phyloP scores from a whole-genome alignment of 2,888 invertebrate species.

The Drosophila suboccidentalis region DNA sequence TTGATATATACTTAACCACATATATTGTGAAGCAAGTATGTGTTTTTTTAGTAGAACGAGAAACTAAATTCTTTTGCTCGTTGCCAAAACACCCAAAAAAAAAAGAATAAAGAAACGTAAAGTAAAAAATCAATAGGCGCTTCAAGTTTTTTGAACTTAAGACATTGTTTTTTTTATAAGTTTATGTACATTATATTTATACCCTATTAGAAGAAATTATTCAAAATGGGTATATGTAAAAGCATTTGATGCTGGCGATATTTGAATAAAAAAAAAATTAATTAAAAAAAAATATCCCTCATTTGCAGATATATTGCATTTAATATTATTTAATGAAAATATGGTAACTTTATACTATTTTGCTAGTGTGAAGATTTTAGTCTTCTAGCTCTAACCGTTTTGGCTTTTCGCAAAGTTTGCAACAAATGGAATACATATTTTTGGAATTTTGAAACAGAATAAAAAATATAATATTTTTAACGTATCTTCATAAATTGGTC shows the following conservation, averaged over 20 bases:
- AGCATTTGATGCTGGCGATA: too few species aligned
- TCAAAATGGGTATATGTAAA: background rate
- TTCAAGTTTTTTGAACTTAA: constrained; percentile 68
- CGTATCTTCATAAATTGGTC: background rate
- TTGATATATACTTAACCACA: constrained; percentile 1
- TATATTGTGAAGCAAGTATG: constrained; percentile 1
- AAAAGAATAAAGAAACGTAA: constrained; percentile 1
- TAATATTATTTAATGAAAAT: too few species aligned
- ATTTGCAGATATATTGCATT: too few species aligned
- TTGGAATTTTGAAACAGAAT: too few species aligned
- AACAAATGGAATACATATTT: too few species aligned
- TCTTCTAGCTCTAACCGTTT: too few species aligned
- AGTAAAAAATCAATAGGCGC: constrained; percentile 61
- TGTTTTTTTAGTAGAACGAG: constrained; percentile 1
- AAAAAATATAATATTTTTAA: background rate
- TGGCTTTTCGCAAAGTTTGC: too few species aligned
- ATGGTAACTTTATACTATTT: too few species aligned
- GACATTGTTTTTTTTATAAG: constrained; percentile 12
- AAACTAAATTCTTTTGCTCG: constrained; percentile 12
- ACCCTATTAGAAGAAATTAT: background rate
- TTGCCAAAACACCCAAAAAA: constrained; percentile 18
- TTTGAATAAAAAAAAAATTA: too few species aligned
- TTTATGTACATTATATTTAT: background rate
- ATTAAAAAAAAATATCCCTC: too few species aligned
- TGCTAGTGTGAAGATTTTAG: too few species aligned